Conservation (phyloP, 2,797 vertebrate species). For the Gymnothorax reevesii region DNA sequence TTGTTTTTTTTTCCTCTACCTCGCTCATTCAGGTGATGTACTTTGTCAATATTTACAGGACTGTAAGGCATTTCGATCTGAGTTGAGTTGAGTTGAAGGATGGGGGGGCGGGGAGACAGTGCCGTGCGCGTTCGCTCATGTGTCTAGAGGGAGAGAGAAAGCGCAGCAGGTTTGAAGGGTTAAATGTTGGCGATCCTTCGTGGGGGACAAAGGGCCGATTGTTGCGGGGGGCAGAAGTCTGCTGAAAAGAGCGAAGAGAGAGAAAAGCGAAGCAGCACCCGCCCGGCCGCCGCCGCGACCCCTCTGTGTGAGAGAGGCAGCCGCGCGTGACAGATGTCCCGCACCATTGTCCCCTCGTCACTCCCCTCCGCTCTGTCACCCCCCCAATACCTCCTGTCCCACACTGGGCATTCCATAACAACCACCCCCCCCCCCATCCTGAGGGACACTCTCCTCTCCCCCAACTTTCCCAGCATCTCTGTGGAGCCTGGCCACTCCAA, state of each 20-base stretch:
- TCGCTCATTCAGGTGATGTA: background rate
- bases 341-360: conserved; percentile 47
- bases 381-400: conserved; percentile 35
- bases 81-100: conserved; percentile 16
- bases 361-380: conserved; percentile 33
- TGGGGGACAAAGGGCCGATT: conserved; percentile 32
- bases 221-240: conserved; percentile 24
- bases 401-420: conserved; percentile 38
- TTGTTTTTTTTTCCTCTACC: background rate
- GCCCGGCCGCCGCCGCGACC: conserved; percentile 22
- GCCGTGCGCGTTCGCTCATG: background rate
- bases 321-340: conserved; percentile 57
- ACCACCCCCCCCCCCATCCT: conserved; percentile 14
- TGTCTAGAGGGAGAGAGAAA: background rate
- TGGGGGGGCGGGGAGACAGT: background rate
- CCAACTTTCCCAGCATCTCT: conserved; percentile 29
- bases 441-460: conserved; percentile 23
- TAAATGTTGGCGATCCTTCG: conserved; percentile 28
- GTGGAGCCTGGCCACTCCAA: conserved; percentile 20
- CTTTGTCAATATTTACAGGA: background rate
- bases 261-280: conserved; percentile 42
- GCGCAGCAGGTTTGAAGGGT: conserved; percentile 23
- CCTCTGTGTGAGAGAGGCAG: conserved; percentile 47
- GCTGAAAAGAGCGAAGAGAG: conserved; percentile 38
- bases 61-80: background rate